These are phyloP conservation scores for Diarsia dahlii DNA, from an alignment of 2,888 invertebrate species.

Conservation along the genomic window DNA sequence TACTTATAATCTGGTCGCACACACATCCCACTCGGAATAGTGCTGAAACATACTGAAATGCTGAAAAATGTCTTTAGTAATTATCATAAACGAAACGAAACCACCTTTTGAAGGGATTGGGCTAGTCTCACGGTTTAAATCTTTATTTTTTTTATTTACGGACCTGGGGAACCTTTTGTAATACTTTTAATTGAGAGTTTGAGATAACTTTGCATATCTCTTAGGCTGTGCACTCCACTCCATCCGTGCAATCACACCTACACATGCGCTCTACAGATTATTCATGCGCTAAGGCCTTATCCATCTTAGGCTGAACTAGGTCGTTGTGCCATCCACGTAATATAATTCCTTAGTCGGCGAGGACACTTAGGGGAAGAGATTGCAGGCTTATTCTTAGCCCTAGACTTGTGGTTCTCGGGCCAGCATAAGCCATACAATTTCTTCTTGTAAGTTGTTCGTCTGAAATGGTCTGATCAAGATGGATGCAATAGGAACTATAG, in stretches of 20 bases:
- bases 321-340: conserved; percentile 37
- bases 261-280: conserved; percentile 14
- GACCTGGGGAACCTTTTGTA: background rate
- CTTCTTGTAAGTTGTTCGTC: conserved; percentile 35
- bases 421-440: conserved; percentile 50
- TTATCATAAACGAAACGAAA: background rate
- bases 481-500: background rate
- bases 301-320: conserved; percentile 19
- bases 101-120: background rate
- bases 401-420: conserved; percentile 24
- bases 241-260: background rate
- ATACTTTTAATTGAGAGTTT: background rate
- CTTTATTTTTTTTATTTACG: background rate
- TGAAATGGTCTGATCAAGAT: conserved; percentile 15
- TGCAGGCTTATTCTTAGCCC: conserved; percentile 41
- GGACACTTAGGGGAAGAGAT: conserved; percentile 48
- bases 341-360: conserved; percentile 46
- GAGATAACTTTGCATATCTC: background rate
- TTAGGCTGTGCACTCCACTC: background rate
- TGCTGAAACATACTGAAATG: too few relatives aligned
- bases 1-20: too few relatives aligned
- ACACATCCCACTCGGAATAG: too few relatives aligned
- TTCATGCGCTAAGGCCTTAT: background rate
- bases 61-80: too few relatives aligned
- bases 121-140: background rate